Evolutionary conservation across 2,888 invertebrate species (phyloP), one percentile per base, ranked within the genome.

Genomic region (Meandrusa payeni): DNA sequence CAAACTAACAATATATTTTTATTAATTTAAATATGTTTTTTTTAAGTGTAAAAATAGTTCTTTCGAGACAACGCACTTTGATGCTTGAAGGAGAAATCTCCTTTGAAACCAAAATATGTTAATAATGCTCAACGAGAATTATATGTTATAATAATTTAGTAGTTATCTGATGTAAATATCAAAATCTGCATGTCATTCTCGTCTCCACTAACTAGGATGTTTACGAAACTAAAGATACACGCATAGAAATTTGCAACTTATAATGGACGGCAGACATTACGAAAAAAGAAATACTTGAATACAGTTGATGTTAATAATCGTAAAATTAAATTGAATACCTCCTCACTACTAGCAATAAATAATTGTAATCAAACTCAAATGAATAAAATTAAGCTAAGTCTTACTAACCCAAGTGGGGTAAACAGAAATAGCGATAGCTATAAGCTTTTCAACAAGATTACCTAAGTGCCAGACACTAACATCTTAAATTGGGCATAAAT

Each of bases 41-140:
- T 68, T n/a, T n/a, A n/a, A 73, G 74, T 83, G 82, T 82, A 83
- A 85, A 86, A 82, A 83, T 83, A 81, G 75, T 77, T 76, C 58
- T 76, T 82, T 15, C 74, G 64, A 74, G 70, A 76, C 72, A 66
- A 71, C 71, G 72, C 58, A 66, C 52, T 59, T 59, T 57, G 61
- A 68, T 65, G 60, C 59, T 52, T 44, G 40, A 40, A 48, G 59
- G 52, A 56, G 55, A 55, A 44, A 47, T 50, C 49, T 55, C 54
- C 41, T 49, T 56, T 40, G 34, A 59, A 64, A 59, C 61, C 67
- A 59, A 56, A 57, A 61, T 64, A 63, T 61, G 72, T 71, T 71
- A 76, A 76, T 74, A 78, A 79, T 78, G 75, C 72, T 69, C 67
- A 63, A 65, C 52, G 68, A 78, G 76, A 67, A 64, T 45, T 54